These are phyloP conservation scores for Sarotherodon lohbergeri DNA, from an alignment of 2,113 vertebrate species.

Conservation along the genomic window DNA sequence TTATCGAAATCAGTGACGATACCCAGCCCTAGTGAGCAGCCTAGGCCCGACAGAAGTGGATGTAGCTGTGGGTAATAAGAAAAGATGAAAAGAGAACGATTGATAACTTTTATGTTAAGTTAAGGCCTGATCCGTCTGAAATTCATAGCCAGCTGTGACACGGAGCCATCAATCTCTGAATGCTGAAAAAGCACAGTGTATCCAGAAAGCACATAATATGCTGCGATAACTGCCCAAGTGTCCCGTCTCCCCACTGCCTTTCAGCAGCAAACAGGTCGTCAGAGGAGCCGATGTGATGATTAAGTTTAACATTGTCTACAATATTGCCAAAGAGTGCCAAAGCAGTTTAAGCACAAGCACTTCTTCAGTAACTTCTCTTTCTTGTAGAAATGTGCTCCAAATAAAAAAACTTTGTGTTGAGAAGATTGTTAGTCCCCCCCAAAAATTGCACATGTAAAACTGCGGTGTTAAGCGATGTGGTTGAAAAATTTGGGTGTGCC, in stretches of 20 bases:
- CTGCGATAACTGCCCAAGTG: background rate
- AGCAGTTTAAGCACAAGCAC: background rate
- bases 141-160: too few species aligned
- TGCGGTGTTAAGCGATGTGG: rapidly evolving
- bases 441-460: rapidly evolving
- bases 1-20: too few species aligned
- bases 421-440: background rate
- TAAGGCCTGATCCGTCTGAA: background rate
- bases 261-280: background rate
- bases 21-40: too few species aligned
- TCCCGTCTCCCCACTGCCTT: background rate
- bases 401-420: too few species aligned
- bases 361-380: background rate
- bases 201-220: background rate
- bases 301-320: background rate
- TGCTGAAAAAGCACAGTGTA: background rate
- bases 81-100: background rate
- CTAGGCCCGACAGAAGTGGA: background rate
- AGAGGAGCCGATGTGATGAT: background rate
- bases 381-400: background rate
- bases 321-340: background rate
- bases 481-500: background rate
- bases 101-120: background rate
- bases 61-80: background rate
- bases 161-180: background rate